phyloP scores from a whole-genome alignment of 2,888 invertebrate genomes.

The Dasysyrphus albostriatus region DNA sequence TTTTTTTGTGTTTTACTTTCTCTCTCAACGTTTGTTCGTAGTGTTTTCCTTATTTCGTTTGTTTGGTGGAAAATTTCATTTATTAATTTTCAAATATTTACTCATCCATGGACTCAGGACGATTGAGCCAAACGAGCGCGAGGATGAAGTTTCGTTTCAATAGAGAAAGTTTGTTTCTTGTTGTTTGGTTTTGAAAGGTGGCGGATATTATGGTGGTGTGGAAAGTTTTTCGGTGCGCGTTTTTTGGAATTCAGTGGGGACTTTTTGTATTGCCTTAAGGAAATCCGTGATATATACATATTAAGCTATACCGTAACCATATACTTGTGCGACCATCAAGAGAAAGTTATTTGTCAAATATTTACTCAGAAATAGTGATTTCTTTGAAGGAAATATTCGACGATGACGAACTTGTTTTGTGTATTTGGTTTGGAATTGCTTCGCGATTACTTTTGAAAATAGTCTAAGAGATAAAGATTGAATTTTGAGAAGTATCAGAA shows the following conservation, averaged over 20 bases:
- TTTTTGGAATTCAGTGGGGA: constrained; percentile 26
- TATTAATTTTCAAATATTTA: constrained; percentile 75
- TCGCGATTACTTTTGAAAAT: constrained; percentile 21
- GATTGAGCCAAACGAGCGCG: constrained; percentile 4
- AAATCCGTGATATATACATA: not conserved
- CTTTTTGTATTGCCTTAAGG: constrained; percentile 39
- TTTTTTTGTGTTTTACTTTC: not conserved
- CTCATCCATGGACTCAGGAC: constrained; percentile 54
- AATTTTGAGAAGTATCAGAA: not conserved
- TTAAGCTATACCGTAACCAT: not conserved
- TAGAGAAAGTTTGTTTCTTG: constrained; percentile 63
- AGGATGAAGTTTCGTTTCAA: constrained; percentile 56
- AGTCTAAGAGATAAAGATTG: not conserved
- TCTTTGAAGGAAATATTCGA: constrained; percentile 12
- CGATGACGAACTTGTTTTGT: not conserved
- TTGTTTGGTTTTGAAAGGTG: constrained; percentile 13
- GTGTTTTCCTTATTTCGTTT: constrained; percentile 57
- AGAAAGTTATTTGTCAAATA: constrained; percentile 67
- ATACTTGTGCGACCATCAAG: constrained; percentile 5
- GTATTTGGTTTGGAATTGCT: not conserved
- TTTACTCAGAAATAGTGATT: constrained; percentile 63
- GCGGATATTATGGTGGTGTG: constrained; percentile 21
- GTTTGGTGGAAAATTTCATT: constrained; percentile 71
- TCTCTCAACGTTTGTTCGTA: constrained; percentile 10
- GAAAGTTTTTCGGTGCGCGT: constrained; percentile 41